phyloP scores from a whole-genome alignment of 2,113 vertebrate genomes.

The Acanthochromis polyacanthus region DNA sequence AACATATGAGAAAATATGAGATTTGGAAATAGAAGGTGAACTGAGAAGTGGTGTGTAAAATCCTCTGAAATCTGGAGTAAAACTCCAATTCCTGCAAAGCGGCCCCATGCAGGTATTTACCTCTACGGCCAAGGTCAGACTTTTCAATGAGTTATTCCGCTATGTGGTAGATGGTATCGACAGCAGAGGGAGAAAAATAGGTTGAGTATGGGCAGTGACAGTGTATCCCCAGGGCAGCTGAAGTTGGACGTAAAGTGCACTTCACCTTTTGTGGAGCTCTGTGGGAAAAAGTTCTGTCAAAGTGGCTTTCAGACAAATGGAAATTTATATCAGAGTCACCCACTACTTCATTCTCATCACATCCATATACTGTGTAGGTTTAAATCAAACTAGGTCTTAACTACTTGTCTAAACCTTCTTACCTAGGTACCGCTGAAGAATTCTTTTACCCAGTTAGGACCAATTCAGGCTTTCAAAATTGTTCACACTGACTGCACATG shows the following conservation, averaged over 20 bases:
- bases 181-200: constrained; percentile 49
- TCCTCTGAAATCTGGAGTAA: neutral
- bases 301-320: constrained; percentile 27
- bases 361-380: too few species aligned
- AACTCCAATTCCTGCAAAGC: constrained; percentile 2
- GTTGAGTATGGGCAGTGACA: constrained; percentile 36
- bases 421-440: too few species aligned
- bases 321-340: constrained; percentile 31
- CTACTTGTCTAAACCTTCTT: too few species aligned
- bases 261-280: constrained; percentile 19
- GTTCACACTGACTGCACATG: too few species aligned
- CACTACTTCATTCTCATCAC: neutral
- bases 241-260: constrained; percentile 27
- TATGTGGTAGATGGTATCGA: constrained; percentile 57
- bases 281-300: constrained; percentile 26
- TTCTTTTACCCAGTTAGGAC: too few species aligned
- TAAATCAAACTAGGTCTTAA: too few species aligned
- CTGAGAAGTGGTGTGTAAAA: neutral
- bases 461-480: too few species aligned
- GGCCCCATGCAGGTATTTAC: constrained; percentile 28
- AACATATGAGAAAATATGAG: neutral
- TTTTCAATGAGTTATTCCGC: constrained; percentile 36
- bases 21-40: neutral
- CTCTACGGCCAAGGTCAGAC: constrained; percentile 55
- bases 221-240: constrained; percentile 41